These are phyloP conservation scores for Sceliomorpha sp. DNA, from an alignment of 2,888 invertebrate genomes.

Conservation along the genomic window DNA sequence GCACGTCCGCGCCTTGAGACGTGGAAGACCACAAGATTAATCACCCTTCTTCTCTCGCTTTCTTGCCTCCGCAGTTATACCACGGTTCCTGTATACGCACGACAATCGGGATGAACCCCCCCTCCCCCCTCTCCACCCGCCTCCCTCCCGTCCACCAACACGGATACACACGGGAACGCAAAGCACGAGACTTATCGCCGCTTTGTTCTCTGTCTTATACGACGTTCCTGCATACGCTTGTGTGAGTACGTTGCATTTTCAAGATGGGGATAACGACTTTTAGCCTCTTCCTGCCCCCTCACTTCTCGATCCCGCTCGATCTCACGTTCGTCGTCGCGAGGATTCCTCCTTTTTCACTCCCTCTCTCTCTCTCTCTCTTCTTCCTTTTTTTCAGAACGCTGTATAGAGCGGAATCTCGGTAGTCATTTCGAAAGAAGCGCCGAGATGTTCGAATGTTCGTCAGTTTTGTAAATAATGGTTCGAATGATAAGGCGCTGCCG, in stretches of 20 bases:
- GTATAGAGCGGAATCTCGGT: slow-evolving; percentile 52
- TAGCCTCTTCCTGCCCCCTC: slow-evolving; percentile 51
- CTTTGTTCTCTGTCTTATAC: slow-evolving; percentile 57
- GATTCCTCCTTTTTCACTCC: slow-evolving; percentile 30
- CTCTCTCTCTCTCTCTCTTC: slow-evolving; percentile 20
- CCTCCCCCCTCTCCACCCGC: slow-evolving; percentile 3
- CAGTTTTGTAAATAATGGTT: slow-evolving; percentile 55
- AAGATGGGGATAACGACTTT: slow-evolving; percentile 56
- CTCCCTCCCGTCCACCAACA: slow-evolving; percentile 52
- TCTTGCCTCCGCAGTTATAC: slow-evolving; percentile 72
- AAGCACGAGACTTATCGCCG: slow-evolving; percentile 63
- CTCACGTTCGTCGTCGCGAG: slow-evolving; percentile 49
- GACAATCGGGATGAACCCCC: slow-evolving; percentile 69
- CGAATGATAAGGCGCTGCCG: slow-evolving; percentile 45
- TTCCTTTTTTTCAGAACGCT: slow-evolving; percentile 40
- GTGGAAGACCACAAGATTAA: slow-evolving; percentile 80
- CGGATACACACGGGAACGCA: slow-evolving; percentile 37
- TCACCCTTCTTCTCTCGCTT: slow-evolving; percentile 78
- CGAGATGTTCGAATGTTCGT: slow-evolving; percentile 55
- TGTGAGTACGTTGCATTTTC: slow-evolving; percentile 53
- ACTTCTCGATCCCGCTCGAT: too few species aligned
- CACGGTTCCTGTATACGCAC: slow-evolving; percentile 62
- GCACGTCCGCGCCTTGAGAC: slow-evolving; percentile 79
- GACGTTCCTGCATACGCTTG: slow-evolving; percentile 6
- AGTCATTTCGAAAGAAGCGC: slow-evolving; percentile 55